These are phyloP conservation scores for Trisateles emortualis DNA, from an alignment of 2,888 invertebrate species.

Conservation along the genomic window DNA sequence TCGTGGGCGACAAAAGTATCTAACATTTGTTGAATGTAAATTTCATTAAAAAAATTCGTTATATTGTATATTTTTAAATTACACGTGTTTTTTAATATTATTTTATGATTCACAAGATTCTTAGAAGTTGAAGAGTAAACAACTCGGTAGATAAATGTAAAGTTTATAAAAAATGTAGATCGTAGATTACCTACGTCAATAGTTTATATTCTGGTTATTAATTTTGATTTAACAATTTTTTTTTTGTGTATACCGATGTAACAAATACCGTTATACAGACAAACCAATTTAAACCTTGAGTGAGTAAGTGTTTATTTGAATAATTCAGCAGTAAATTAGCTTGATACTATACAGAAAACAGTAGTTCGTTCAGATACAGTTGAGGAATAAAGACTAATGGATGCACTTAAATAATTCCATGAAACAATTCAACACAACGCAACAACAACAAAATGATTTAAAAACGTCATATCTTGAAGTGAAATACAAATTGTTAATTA, in stretches of 20 bases:
- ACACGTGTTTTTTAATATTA: too few species aligned
- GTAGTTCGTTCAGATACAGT: constrained; percentile 14
- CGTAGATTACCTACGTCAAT: not conserved
- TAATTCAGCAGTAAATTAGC: constrained; percentile 12
- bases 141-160: too few species aligned
- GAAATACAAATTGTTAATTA: not conserved
- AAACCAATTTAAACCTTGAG: constrained; percentile 31
- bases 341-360: constrained; percentile 24
- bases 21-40: constrained; percentile 2
- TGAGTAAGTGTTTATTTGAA: constrained; percentile 29
- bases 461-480: too few species aligned
- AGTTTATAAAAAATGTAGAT: not conserved
- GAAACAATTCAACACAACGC: too few species aligned
- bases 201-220: not conserved
- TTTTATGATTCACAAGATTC: too few species aligned
- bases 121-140: too few species aligned
- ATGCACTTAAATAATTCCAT: not conserved
- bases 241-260: too few species aligned
- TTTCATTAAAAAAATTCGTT: not conserved
- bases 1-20: constrained; percentile 3
- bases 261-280: constrained; percentile 27
- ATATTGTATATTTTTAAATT: not conserved
- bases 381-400: constrained; percentile 9
- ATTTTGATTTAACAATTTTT: constrained; percentile 2
- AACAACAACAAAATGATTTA: too few species aligned